A percentile compares a stretch with the other conserved stretches of the same genome.
phyloP scores from a whole-genome alignment of 2,888 invertebrate genomes.

The Spialia ferax region DNA sequence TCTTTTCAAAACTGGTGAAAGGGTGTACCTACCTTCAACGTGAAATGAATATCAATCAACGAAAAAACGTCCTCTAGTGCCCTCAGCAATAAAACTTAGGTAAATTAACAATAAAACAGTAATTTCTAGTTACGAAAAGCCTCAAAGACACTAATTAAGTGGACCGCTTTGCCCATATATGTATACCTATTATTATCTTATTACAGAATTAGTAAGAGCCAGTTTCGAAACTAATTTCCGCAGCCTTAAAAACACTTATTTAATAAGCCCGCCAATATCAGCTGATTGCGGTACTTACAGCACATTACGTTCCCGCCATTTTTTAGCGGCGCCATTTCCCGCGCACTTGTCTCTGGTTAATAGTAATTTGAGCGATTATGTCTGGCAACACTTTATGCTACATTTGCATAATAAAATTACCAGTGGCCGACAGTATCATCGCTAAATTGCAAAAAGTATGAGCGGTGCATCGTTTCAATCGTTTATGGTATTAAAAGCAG shows the following conservation, averaged over 20 bases:
- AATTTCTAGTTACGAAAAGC: slow-evolving; percentile 2
- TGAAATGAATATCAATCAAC: not conserved
- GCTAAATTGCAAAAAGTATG: slow-evolving; percentile 65
- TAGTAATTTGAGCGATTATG: slow-evolving; percentile 76
- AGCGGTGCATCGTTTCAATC: slow-evolving; percentile 51
- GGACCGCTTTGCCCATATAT: slow-evolving; percentile 22
- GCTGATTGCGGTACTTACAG: slow-evolving; percentile 56
- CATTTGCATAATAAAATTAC: slow-evolving; percentile 86
- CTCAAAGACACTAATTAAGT: slow-evolving; percentile 13
- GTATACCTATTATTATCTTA: slow-evolving; percentile 30
- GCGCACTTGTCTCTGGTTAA: slow-evolving; percentile 61
- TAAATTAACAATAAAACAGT: slow-evolving; percentile 7
- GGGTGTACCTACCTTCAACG: not conserved
- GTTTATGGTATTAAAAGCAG: slow-evolving; percentile 65
- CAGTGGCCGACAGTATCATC: slow-evolving; percentile 59
- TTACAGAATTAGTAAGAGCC: slow-evolving; percentile 38
- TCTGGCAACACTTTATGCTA: slow-evolving; percentile 81
- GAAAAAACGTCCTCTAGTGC: not conserved
- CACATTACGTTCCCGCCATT: slow-evolving; percentile 56
- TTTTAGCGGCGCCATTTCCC: slow-evolving; percentile 60
- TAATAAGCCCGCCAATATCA: slow-evolving; percentile 47
- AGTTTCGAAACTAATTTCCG: slow-evolving; percentile 39
- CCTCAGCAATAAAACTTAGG: too few species aligned
- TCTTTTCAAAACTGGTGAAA: not conserved
- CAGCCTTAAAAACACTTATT: slow-evolving; percentile 41